Evolutionary conservation across 2,113 vertebrate species (phyloP).

Genomic region (Planiliza haematocheilus): DNA sequence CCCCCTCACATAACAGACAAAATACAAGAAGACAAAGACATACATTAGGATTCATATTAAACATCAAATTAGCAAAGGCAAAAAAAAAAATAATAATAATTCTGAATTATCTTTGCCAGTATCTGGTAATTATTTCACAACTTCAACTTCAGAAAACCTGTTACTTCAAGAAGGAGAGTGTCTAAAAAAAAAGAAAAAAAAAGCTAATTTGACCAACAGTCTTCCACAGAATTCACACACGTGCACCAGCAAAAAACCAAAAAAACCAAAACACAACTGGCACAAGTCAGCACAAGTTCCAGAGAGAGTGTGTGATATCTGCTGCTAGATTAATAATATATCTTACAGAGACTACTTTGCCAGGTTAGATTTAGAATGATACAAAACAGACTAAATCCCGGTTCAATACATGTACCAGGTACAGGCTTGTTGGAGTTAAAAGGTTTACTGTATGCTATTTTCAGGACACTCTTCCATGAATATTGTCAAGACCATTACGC

Average conservation of each 20-base stretch:
- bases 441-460: constrained; percentile 30
- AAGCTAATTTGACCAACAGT: background rate
- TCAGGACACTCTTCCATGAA: constrained; percentile 23
- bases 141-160: background rate
- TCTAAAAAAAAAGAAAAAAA: constrained; percentile 27
- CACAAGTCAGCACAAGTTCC: constrained; percentile 7
- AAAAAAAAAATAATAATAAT: background rate
- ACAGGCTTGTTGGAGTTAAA: constrained; percentile 43
- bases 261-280: too few species aligned
- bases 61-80: too few species aligned
- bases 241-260: too few species aligned
- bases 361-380: constrained; percentile 32
- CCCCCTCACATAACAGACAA: background rate
- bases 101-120: constrained; percentile 22
- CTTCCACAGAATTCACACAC: constrained; percentile 39
- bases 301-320: constrained; percentile 12
- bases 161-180: background rate
- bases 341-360: constrained; percentile 8
- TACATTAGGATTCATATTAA: too few species aligned
- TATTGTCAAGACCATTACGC: constrained; percentile 41
- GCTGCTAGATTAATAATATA: background rate
- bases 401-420: constrained; percentile 55
- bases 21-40: too few species aligned
- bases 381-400: constrained; percentile 33
- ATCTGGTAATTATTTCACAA: constrained; percentile 43